Base-by-base conservation (phyloP, 2,888 invertebrate genomes). In the Drosophila histrio region DNA sequence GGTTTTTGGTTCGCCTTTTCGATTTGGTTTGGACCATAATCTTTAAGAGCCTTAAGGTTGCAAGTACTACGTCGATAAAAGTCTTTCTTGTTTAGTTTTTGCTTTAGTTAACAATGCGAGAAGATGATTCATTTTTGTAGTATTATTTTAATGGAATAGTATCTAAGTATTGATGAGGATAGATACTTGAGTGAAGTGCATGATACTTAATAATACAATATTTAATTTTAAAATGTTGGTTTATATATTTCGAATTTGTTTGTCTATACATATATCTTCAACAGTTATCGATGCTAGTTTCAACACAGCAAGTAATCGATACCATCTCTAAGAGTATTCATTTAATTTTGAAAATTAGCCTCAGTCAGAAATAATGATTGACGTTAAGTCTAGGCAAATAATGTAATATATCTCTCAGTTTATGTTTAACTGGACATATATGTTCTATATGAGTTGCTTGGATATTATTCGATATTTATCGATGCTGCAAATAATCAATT, bases 11-110 rank as follows among this genome's bases (percentile, higher is more conserved):
- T 44, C 28, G 24, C 24, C 36, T 26, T 34, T 32, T 60, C 19
- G 54, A 43, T 44, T 34, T 34, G 17, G 11, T 50, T 26, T 26
- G 39, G 24, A 17, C 9, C 39, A 52, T 57, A 63, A 56, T 47
- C 41, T 53, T n/a, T 64, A 30, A 44, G 26, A 49, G 47, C 54
- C 30, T 49, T 38, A 44, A 39, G 58, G 52, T 41, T 58, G 32
- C 34, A 44, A 50, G 56, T 38, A 39, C 54, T 38, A 39, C 54
- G 43, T 60, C 43, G 32, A 58, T 54, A 68, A 63, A 72, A 36
- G 44, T 19, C 41, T 9, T 32, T 32, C 60, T 56, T 41, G 28
- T 28, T 41, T 13, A 13, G 41, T 41, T 41, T 41, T 24, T 13
- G 8, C 13, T 8, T 24, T 15, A 41, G 41, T 41, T 41, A 41